Percentiles rank a stretch among this genome's conserved stretches.
Evolutionary conservation across 2,888 invertebrate species (phyloP).

Genomic region (Subacronicta megacephala): DNA sequence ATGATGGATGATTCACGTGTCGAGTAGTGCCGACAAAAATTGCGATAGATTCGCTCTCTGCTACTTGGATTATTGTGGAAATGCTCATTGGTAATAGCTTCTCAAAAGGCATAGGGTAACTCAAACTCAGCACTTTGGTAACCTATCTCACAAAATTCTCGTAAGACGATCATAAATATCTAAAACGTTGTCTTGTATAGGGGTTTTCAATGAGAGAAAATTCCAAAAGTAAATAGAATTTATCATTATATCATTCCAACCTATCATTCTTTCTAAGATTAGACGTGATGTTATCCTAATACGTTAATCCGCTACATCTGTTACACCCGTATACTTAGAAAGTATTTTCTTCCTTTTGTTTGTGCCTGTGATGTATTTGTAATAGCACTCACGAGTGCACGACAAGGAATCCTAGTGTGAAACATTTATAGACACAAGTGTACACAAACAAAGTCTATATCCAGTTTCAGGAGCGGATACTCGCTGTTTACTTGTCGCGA

Average conservation of each 20-base stretch:
- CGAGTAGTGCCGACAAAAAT: not conserved
- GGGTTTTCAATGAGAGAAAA: too few relatives aligned
- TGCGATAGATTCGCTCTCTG: not conserved
- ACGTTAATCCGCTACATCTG: slow-evolving; percentile 17
- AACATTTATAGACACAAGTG: slow-evolving; percentile 45
- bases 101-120: too few relatives aligned
- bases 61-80: too few relatives aligned
- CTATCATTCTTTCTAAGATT: slow-evolving; percentile 7
- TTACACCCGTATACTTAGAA: slow-evolving; percentile 24
- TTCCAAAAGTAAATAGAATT: not conserved
- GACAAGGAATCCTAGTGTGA: slow-evolving; percentile 32
- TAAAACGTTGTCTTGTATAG: too few relatives aligned
- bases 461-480: slow-evolving; percentile 43
- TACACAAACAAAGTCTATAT: slow-evolving; percentile 41
- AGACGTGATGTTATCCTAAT: slow-evolving; percentile 14
- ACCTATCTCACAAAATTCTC: too few relatives aligned
- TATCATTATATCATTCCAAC: not conserved
- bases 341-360: slow-evolving; percentile 46
- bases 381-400: slow-evolving; percentile 44
- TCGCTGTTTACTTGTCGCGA: slow-evolving; percentile 42
- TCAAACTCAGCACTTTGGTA: too few relatives aligned
- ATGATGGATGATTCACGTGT: slow-evolving; percentile 1
- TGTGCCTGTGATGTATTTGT: slow-evolving; percentile 48
- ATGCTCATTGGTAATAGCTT: too few relatives aligned
- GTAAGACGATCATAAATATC: too few relatives aligned